phyloP scores from a whole-genome alignment of 1,140 invertebrate genomes.

The Rhopalosiphum maidis region DNA sequence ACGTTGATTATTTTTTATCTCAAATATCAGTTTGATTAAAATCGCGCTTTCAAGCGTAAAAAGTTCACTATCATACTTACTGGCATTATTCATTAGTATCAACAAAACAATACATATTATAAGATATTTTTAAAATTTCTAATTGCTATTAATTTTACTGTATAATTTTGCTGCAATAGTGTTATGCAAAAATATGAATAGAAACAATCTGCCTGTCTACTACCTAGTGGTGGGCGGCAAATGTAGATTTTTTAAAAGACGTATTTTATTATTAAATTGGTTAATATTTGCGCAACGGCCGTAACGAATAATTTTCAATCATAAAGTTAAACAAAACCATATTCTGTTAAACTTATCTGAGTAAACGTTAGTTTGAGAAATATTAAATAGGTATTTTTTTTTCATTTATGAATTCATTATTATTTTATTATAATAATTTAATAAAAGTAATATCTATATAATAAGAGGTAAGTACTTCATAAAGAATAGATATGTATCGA shows the following conservation, averaged over 20 bases:
- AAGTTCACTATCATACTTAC: background rate
- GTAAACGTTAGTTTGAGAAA: too few relatives aligned
- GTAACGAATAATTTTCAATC: background rate
- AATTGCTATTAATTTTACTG: background rate
- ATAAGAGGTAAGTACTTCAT: too few relatives aligned
- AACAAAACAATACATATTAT: background rate
- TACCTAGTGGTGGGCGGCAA: too few relatives aligned
- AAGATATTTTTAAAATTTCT: background rate
- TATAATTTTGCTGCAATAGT: conserved; percentile 1
- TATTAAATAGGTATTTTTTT: too few relatives aligned
- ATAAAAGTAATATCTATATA: background rate
- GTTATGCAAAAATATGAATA: background rate
- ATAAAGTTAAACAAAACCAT: background rate
- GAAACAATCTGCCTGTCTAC: too few relatives aligned
- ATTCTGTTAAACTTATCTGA: too few relatives aligned
- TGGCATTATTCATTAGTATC: background rate
- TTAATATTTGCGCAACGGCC: background rate
- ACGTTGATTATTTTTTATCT: background rate
- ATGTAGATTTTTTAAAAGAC: too few relatives aligned
- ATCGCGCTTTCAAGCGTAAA: background rate
- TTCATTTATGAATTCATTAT: background rate
- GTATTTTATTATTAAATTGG: background rate
- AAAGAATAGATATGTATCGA: too few relatives aligned
- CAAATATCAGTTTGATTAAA: background rate
- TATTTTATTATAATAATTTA: background rate